Percentiles rank a stretch among this genome's conserved stretches.
phyloP scores from a whole-genome alignment of 1,140 invertebrate genomes.

The Drosophila repletoides region DNA sequence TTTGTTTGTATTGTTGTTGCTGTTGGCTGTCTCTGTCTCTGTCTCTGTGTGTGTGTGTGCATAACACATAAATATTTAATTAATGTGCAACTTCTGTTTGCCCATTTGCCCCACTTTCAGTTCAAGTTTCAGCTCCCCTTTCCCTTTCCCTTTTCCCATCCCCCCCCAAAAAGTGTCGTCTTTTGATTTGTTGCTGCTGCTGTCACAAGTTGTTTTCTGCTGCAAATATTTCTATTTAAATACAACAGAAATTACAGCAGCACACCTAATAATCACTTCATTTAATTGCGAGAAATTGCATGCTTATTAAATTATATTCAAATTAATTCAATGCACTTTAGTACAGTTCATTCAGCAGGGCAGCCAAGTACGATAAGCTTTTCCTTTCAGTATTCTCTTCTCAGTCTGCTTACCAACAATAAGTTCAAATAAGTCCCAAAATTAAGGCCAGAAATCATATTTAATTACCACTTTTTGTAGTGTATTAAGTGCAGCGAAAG shows the following conservation, averaged over 20 bases:
- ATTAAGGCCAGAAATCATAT: too few relatives aligned
- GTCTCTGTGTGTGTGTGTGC: constrained; percentile 22
- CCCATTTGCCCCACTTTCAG: constrained; percentile 30
- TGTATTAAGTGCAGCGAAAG: too few relatives aligned
- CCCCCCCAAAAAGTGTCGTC: constrained; percentile 30
- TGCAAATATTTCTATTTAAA: constrained; percentile 49
- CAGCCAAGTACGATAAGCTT: too few relatives aligned
- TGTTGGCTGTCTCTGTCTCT: too few relatives aligned
- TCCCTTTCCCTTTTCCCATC: constrained; percentile 14
- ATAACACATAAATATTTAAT: constrained; percentile 70
- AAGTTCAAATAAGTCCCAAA: too few relatives aligned
- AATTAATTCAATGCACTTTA: background rate
- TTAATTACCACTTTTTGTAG: too few relatives aligned
- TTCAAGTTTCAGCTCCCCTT: constrained; percentile 41
- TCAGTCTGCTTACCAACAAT: too few relatives aligned
- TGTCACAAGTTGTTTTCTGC: constrained; percentile 22
- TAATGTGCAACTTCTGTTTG: constrained; percentile 62
- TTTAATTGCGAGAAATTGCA: background rate
- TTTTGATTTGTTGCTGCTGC: constrained; percentile 27
- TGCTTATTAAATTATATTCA: background rate
- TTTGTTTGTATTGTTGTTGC: constrained; percentile 31
- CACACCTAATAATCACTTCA: constrained; percentile 51
- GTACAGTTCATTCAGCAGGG: too few relatives aligned
- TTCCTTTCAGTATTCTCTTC: too few relatives aligned
- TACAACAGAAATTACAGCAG: constrained; percentile 41